Conservation (phyloP, 2,797 vertebrate species). For the Coccyzus lansbergi region DNA sequence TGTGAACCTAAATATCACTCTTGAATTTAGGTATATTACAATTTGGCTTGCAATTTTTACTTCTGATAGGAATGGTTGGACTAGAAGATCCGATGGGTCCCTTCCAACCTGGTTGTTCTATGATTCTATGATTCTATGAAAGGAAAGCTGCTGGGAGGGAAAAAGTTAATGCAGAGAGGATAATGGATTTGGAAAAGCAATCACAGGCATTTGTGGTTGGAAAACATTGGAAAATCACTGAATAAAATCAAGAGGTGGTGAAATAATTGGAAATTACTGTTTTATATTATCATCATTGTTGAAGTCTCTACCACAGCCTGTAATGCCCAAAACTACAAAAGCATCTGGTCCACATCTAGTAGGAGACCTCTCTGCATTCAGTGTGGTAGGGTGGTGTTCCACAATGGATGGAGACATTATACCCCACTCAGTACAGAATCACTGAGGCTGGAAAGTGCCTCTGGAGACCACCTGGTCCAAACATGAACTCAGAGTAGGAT, state of each 20-base stretch:
- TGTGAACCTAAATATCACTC: neutral
- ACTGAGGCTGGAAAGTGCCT: neutral
- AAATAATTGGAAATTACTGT: conserved; percentile 16
- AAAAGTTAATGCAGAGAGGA: neutral
- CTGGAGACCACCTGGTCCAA: neutral
- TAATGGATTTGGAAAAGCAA: neutral
- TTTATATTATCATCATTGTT: neutral
- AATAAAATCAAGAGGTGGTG: conserved; percentile 12
- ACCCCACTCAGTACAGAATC: neutral
- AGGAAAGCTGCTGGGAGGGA: neutral
- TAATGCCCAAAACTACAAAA: neutral
- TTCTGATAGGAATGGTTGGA: too few species aligned
- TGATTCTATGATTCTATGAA: too few species aligned
- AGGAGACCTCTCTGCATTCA: neutral
- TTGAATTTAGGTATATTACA: neutral
- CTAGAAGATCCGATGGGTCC: too few species aligned
- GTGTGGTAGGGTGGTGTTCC: neutral
- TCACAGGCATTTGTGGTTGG: neutral
- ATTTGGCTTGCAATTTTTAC: neutral
- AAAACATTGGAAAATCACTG: conserved; percentile 30
- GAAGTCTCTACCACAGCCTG: neutral
- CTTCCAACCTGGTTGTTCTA: too few species aligned
- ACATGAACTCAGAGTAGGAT: neutral
- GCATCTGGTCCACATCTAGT: neutral
- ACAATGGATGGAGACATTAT: neutral